These are phyloP conservation scores for Balearica regulorum DNA, from an alignment of 2,797 vertebrate species.

Conservation along the genomic window DNA sequence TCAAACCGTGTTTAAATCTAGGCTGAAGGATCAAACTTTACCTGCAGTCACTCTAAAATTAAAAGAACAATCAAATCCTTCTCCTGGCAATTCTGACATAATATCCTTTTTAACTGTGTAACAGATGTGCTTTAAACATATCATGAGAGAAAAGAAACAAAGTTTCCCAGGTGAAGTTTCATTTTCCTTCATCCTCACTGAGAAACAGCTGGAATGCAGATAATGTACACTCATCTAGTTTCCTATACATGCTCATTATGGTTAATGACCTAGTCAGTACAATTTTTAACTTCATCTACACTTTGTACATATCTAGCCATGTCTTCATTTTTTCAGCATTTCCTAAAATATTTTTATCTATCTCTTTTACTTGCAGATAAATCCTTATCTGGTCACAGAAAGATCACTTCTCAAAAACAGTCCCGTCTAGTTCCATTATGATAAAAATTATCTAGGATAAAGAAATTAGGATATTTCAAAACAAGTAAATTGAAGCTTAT, in stretches of 20 bases:
- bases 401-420: not conserved
- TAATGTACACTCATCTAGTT: not conserved
- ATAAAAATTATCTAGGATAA: not conserved
- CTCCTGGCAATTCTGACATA: not conserved
- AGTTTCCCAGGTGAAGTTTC: not conserved
- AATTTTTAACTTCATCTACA: not conserved
- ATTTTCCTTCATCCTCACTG: not conserved
- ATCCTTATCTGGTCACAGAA: not conserved
- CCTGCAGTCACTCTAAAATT: not conserved
- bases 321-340: not conserved
- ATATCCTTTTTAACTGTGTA: not conserved
- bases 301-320: not conserved
- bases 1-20: not conserved
- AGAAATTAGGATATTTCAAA: not conserved
- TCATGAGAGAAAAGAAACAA: not conserved
- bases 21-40: not conserved
- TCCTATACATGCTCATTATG: not conserved
- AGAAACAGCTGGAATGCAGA: not conserved
- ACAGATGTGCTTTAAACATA: not conserved
- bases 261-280: not conserved
- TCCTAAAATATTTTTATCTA: not conserved
- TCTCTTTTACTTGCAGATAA: not conserved
- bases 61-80: conserved; percentile 5
- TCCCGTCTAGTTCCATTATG: not conserved
- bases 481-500: not conserved